These are phyloP conservation scores for Hypena proboscidalis DNA, from an alignment of 2,888 invertebrate species.

Conservation along the genomic window DNA sequence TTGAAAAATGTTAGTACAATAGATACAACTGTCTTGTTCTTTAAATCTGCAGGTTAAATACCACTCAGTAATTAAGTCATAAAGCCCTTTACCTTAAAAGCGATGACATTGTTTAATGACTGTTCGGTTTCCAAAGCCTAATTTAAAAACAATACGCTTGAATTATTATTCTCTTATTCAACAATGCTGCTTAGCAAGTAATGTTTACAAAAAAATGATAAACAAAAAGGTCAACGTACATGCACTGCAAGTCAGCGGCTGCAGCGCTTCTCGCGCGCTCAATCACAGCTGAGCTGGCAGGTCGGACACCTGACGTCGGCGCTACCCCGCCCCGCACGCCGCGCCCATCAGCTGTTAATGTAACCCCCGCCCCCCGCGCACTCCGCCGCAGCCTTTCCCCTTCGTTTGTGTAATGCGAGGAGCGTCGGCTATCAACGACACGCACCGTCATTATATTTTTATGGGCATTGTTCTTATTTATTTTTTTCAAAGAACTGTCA, in stretches of 20 bases:
- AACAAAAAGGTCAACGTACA: slow-evolving; percentile 82
- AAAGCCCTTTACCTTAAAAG: not conserved
- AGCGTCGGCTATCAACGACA: slow-evolving; percentile 62
- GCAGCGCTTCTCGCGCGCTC: slow-evolving; percentile 69
- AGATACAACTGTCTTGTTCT: too few species aligned
- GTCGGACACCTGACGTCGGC: slow-evolving; percentile 81
- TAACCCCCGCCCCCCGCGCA: slow-evolving; percentile 63
- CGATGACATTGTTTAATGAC: slow-evolving; percentile 2
- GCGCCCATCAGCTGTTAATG: slow-evolving; percentile 83
- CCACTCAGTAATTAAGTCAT: not conserved
- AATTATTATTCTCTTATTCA: slow-evolving; percentile 21
- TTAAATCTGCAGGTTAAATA: too few species aligned
- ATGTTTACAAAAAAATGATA: slow-evolving; percentile 70
- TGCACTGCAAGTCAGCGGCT: slow-evolving; percentile 61
- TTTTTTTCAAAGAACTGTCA: slow-evolving; percentile 25
- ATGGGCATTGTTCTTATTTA: slow-evolving; percentile 37
- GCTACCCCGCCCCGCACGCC: slow-evolving; percentile 52
- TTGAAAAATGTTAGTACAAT: too few species aligned
- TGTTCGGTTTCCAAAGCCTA: slow-evolving; percentile 8
- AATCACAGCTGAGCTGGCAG: slow-evolving; percentile 54
- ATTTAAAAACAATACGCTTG: slow-evolving; percentile 29
- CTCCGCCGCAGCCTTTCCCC: slow-evolving; percentile 79
- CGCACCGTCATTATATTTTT: slow-evolving; percentile 46
- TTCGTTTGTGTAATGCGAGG: slow-evolving; percentile 84
- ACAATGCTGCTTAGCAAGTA: slow-evolving; percentile 37